Percentiles rank a stretch among this genome's conserved stretches.
Evolutionary conservation across 2,113 vertebrate genomes (phyloP).

Genomic region (Perca schrenkii): DNA sequence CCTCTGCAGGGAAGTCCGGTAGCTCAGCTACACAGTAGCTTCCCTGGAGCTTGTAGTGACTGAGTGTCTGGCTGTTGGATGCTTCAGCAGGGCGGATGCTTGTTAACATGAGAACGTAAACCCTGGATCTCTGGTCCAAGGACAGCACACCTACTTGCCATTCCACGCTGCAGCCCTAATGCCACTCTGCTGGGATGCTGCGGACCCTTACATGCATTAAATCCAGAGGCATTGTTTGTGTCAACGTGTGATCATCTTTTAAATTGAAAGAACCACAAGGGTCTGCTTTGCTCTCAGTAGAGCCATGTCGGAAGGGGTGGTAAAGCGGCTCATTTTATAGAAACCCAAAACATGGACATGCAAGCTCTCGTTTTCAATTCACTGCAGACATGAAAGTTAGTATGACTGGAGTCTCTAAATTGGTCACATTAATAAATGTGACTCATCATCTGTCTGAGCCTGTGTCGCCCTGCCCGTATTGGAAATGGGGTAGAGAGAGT

Average conservation of each 20-base stretch:
- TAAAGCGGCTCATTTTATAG: slow-evolving; percentile 4
- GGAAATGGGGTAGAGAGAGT: neutral
- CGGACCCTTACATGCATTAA: slow-evolving; percentile 52
- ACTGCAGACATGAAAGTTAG: slow-evolving; percentile 6
- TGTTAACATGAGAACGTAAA: slow-evolving; percentile 51
- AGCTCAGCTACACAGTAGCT: slow-evolving; percentile 43
- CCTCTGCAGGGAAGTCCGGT: slow-evolving; percentile 48
- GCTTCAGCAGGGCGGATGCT: slow-evolving; percentile 32
- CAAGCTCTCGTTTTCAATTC: neutral
- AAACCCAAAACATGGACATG: neutral
- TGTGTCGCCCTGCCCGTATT: slow-evolving; percentile 25
- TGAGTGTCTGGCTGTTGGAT: slow-evolving; percentile 42
- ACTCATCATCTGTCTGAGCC: slow-evolving; percentile 24
- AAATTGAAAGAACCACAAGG: neutral
- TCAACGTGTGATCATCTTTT: slow-evolving; percentile 38
- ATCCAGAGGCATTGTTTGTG: slow-evolving; percentile 58
- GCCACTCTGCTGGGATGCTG: slow-evolving; percentile 40
- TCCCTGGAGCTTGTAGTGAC: slow-evolving; percentile 49
- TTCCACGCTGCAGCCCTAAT: slow-evolving; percentile 55
- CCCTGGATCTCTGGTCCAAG: slow-evolving; percentile 57
- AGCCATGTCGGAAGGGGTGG: neutral
- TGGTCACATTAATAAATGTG: slow-evolving; percentile 33
- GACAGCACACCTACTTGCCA: slow-evolving; percentile 54
- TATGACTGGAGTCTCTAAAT: slow-evolving; percentile 20
- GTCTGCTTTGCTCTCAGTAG: neutral